These are phyloP conservation scores for Thaleichthys pacificus DNA, from an alignment of 2,797 vertebrate species.

Conservation along the genomic window DNA sequence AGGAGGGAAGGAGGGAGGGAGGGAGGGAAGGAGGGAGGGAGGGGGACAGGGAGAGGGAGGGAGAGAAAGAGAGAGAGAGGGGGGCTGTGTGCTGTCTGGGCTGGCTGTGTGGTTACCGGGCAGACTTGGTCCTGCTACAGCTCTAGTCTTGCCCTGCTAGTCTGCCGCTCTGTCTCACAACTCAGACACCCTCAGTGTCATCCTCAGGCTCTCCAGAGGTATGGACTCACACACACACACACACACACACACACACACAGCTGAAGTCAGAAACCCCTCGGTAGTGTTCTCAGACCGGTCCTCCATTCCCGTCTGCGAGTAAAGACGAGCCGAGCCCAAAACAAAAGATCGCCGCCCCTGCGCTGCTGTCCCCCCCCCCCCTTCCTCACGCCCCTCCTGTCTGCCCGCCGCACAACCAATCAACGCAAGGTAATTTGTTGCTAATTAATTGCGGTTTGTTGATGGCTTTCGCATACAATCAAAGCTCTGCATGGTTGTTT, in stretches of 20 bases:
- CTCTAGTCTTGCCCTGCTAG: not conserved
- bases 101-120: slow-evolving; percentile 51
- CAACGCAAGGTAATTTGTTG: slow-evolving; percentile 59
- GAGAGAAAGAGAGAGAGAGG: not conserved
- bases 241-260: not conserved
- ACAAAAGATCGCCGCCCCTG: slow-evolving; percentile 49
- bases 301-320: slow-evolving; percentile 30
- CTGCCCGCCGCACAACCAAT: slow-evolving; percentile 35
- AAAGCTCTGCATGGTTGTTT: slow-evolving; percentile 39
- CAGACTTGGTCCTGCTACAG: slow-evolving; percentile 41
- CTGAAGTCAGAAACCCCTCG: slow-evolving; percentile 27
- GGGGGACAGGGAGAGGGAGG: too few species aligned
- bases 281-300: slow-evolving; percentile 5
- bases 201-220: slow-evolving; percentile 20
- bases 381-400: slow-evolving; percentile 15
- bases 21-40: not conserved
- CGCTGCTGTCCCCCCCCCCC: slow-evolving; percentile 14
- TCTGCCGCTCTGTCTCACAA: not conserved
- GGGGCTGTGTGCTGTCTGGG: slow-evolving; percentile 32
- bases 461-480: slow-evolving; percentile 50
- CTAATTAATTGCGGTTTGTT: slow-evolving; percentile 53
- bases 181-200: not conserved
- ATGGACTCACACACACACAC: not conserved
- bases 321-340: slow-evolving; percentile 31
- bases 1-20: slow-evolving; percentile 12